Evolutionary conservation across 2,797 vertebrate genomes (phyloP).

Genomic region (Varecia variegata): DNA sequence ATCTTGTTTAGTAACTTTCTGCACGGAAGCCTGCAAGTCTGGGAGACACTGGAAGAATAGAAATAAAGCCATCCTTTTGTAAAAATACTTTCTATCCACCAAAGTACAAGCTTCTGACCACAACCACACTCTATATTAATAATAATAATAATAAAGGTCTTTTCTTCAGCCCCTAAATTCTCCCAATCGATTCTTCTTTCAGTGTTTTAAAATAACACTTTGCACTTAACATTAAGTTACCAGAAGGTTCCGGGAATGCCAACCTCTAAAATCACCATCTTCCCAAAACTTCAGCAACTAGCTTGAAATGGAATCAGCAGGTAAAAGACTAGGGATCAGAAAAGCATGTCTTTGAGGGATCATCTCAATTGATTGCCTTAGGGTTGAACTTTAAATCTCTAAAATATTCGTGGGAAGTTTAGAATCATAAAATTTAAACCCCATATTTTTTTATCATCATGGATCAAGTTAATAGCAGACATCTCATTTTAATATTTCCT

Average conservation of each 20-base stretch:
- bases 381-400: background rate
- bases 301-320: slow-evolving; percentile 31
- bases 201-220: slow-evolving; percentile 9
- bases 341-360: background rate
- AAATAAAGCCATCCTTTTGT: background rate
- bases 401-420: background rate
- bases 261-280: slow-evolving; percentile 30
- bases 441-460: background rate
- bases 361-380: background rate
- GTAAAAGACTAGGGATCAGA: background rate
- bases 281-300: background rate
- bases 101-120: background rate
- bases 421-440: slow-evolving; percentile 31
- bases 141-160: background rate
- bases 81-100: background rate
- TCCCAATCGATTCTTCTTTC: slow-evolving; percentile 12
- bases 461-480: background rate
- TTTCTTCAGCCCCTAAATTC: background rate
- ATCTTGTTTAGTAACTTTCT: background rate
- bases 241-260: background rate
- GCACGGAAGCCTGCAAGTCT: background rate
- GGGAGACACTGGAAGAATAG: background rate
- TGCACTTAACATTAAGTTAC: background rate
- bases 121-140: background rate
- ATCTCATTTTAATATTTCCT: slow-evolving; percentile 3